A percentile compares a stretch with the other conserved stretches of the same genome.
Evolutionary conservation across 1,140 invertebrate genomes (phyloP).

Genomic region (Choristoneura fumiferana): DNA sequence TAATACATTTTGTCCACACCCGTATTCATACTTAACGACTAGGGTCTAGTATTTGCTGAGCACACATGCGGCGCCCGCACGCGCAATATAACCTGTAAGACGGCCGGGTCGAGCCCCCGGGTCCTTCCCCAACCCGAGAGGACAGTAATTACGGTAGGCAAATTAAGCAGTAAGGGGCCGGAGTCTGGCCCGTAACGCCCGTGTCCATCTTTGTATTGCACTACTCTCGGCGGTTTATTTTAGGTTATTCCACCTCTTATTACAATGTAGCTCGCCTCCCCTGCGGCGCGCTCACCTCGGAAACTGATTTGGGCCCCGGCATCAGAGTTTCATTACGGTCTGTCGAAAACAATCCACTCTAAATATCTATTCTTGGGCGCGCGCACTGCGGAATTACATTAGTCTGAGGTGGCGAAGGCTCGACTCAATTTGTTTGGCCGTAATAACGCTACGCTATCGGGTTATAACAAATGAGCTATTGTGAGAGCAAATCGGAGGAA

Average conservation of each 20-base stretch:
- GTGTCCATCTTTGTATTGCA: constrained; percentile 72
- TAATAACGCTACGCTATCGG: constrained; percentile 75
- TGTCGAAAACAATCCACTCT: constrained; percentile 79
- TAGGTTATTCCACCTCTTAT: constrained; percentile 75
- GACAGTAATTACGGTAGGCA: constrained; percentile 80
- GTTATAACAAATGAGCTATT: constrained; percentile 77
- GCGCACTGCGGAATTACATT: constrained; percentile 75
- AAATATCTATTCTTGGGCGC: constrained; percentile 78
- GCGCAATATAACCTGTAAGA: constrained; percentile 75
- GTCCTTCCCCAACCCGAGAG: constrained; percentile 68
- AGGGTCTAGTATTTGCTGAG: constrained; percentile 73
- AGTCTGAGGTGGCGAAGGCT: constrained; percentile 77
- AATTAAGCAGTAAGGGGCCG: constrained; percentile 78
- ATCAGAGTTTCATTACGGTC: constrained; percentile 77
- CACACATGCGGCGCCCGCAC: constrained; percentile 72
- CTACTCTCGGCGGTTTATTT: constrained; percentile 69
- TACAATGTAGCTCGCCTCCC: constrained; percentile 73
- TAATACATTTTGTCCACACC: constrained; percentile 77
- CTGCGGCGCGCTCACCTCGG: constrained; percentile 72
- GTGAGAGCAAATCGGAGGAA: constrained; percentile 69
- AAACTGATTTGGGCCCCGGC: constrained; percentile 73
- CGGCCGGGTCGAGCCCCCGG: constrained; percentile 67
- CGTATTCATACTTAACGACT: constrained; percentile 76
- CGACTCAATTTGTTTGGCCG: constrained; percentile 76
- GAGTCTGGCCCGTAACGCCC: constrained; percentile 45